Evolutionary conservation across 2,888 invertebrate species (phyloP).

Genomic region (Mycalesis mineus): DNA sequence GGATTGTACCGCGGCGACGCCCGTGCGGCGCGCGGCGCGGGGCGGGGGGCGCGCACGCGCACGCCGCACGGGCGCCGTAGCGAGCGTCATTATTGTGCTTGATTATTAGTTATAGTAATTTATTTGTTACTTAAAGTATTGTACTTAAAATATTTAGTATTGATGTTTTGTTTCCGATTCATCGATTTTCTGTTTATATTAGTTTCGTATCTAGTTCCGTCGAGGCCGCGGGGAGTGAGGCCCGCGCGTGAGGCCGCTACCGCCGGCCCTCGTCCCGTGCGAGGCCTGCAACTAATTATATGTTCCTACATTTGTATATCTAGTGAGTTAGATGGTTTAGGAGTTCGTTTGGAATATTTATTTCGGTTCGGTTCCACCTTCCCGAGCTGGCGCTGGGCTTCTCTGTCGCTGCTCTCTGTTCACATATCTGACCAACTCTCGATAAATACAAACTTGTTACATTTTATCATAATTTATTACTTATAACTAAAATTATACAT

Average conservation of each 20-base stretch:
- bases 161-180: conserved; percentile 8
- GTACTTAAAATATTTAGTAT: conserved; percentile 9
- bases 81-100: conserved; percentile 13
- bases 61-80: background rate
- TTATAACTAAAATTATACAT: too few species aligned
- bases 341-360: background rate
- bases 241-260: background rate
- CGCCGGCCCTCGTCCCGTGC: background rate
- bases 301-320: conserved; percentile 19
- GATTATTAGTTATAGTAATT: conserved; percentile 18
- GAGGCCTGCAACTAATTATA: conserved; percentile 9
- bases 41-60: background rate
- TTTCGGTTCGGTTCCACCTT: background rate
- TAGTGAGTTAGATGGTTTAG: background rate
- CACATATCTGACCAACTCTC: too few species aligned
- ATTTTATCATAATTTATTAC: too few species aligned
- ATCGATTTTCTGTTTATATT: background rate
- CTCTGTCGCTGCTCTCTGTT: too few species aligned
- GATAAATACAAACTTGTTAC: too few species aligned
- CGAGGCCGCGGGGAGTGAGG: background rate
- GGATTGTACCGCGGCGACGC: conserved; percentile 16
- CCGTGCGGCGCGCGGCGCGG: background rate
- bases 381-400: background rate
- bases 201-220: conserved; percentile 1
- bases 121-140: conserved; percentile 21